Base-by-base conservation (phyloP, 1,140 invertebrate species). In the Leptopilina clavipes region DNA sequence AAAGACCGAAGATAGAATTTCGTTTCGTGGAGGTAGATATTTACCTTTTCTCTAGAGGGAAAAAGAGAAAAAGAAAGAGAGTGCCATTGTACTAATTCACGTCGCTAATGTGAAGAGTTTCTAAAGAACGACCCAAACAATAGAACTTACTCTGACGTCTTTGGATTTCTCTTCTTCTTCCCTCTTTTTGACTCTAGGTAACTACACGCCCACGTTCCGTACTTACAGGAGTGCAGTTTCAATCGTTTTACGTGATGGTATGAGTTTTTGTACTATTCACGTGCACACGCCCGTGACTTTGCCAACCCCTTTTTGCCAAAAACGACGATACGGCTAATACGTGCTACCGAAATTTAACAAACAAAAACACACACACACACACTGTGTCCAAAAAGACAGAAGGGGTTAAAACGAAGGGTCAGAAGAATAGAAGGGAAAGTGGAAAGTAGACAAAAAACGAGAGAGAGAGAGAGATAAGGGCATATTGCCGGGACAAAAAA, bases 41-140 rank as follows among this genome's bases (percentile, higher is more conserved):
- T 25, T 10, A 65, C 19, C 56, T 65, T 65, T 14, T 18, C 43
- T 40, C 5, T 8, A 52, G 48, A 17, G n/a, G n/a, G n/a, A 52
- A 52, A n/a, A 17, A 52, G 14, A 52, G 48, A 48, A n/a, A 73
- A 9, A 44, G 56, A 54, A 12, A 76, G 12, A 37, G 48, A 43
- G 43, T 44, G 18, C 81, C 79, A 79, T 80, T 81, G 81, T 79
- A 77, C 77, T 78, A 83, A 85, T 80, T 81, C 81, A 76, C 73
- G 76, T 75, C 79, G 75, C 81, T 83, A 81, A 85, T 82, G 76
- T 71, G 73, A 19, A 79, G 76, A 77, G 73, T 82, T 75, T 82
- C 82, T 83, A 85, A 81, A 82, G 77, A 84, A 82, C 77, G 75
- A 22, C 22, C n/a, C 59, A 83, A 84, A 84, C 81, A 85, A 85